Evolutionary conservation across 2,113 vertebrate genomes (phyloP), one percentile per base, ranked within the genome.

Genomic region (Ifrita kowaldi): DNA sequence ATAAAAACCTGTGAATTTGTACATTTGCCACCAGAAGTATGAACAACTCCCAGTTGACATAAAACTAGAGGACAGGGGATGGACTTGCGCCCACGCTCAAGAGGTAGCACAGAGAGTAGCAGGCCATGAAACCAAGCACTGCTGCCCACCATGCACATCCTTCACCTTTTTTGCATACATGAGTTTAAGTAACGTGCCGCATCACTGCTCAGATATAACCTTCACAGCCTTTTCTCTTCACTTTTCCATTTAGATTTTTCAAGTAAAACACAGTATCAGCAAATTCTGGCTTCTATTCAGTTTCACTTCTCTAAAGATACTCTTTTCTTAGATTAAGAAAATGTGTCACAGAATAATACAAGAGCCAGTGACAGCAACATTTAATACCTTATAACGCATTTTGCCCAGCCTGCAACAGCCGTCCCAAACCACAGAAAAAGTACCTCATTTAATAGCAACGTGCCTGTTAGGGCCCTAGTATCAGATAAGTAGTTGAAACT

Each of bases 61-160:
- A 28, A 59, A 80, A 33, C 21, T 9, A 60, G 37, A 63, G 37
- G 39, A 21, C 4, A 16, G 32, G 9, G 46, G 12, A 57, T 2
- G 5, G 50, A 74, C 55, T 69, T 6, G 16, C 16, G 80, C 7
- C 11, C 46, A 9, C n/a, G 20, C 3, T 41, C 2, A 3, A 0
- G 0, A 71, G 0, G 6, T 20, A 47, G 42, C 32, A 56, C 27
- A 71, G n/a, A 78, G 20, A 22, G 35, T 12, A 78, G 39, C 24
- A 92, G 42, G 68, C 30, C 37, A 24, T 7, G 60, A 89, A 89
- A 50, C 41, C 33, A 80, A 69, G 59, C 30, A 16, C 42, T 63
- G 60, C 16, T 70, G n/a, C 47, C 55, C 47, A 46, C 35, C n/a
- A 17, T 37, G 47, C 16, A 57, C 1, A 1, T 26, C 22, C 28